These are phyloP conservation scores for Drosophila eugracilis DNA, from an alignment of 1,140 invertebrate species.

Conservation along the genomic window DNA sequence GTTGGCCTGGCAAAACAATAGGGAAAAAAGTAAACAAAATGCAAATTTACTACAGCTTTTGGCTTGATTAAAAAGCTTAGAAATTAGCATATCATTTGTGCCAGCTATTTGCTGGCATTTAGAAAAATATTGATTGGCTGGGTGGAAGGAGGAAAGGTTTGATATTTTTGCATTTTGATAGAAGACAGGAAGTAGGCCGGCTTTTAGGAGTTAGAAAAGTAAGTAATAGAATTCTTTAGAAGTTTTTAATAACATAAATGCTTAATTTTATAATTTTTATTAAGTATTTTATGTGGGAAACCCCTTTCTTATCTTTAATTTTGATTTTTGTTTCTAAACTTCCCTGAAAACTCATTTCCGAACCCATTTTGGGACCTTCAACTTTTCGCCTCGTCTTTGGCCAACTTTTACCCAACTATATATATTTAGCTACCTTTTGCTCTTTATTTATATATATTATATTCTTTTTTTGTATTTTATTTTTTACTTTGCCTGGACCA, in stretches of 20 bases:
- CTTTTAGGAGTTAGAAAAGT: background rate
- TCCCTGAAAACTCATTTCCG: background rate
- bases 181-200: too few relatives aligned
- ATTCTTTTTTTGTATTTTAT: constrained; percentile 43
- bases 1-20: constrained; percentile 53
- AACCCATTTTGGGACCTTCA: background rate
- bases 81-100: constrained; percentile 80
- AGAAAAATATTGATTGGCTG: constrained; percentile 63
- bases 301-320: background rate
- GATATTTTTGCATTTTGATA: too few relatives aligned
- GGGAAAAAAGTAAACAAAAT: constrained; percentile 75
- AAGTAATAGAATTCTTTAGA: too few relatives aligned
- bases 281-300: background rate
- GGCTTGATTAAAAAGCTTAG: constrained; percentile 80
- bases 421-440: constrained; percentile 8
- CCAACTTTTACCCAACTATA: constrained; percentile 18
- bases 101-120: constrained; percentile 51
- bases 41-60: constrained; percentile 61
- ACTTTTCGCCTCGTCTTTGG: background rate
- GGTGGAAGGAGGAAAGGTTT: too few relatives aligned
- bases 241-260: too few relatives aligned
- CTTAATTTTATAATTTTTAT: background rate
- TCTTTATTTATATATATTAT: constrained; percentile 29
- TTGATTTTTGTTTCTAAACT: background rate
- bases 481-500: constrained; percentile 38